phyloP scores from a whole-genome alignment of 2,888 invertebrate genomes.

The Dasypolia templi region DNA sequence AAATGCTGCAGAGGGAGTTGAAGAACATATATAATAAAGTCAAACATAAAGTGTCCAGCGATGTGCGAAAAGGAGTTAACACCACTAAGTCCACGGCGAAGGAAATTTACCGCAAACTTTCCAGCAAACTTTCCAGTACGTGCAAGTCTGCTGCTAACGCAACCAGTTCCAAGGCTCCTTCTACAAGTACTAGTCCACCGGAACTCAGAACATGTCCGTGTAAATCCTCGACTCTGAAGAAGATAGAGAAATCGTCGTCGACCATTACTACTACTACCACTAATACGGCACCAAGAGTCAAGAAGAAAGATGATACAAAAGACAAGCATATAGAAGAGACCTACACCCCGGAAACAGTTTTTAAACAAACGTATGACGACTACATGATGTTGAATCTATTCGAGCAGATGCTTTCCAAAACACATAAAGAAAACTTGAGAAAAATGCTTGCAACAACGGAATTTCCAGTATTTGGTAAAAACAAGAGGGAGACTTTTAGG shows the following conservation, averaged over 20 bases:
- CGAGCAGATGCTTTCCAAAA: conserved; percentile 76
- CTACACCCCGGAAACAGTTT: conserved; percentile 10
- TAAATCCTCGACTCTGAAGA: neutral
- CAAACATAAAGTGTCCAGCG: conserved; percentile 72
- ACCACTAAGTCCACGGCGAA: conserved; percentile 62
- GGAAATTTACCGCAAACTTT: conserved; percentile 1
- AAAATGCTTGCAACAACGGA: conserved; percentile 69
- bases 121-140: neutral
- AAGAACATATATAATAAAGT: conserved; percentile 73
- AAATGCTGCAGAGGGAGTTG: conserved; percentile 72
- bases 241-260: neutral
- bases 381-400: conserved; percentile 75
- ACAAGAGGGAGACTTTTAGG: conserved; percentile 47
- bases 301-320: conserved; percentile 18
- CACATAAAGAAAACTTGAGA: conserved; percentile 72
- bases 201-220: neutral
- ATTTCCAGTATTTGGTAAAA: conserved; percentile 13
- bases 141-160: neutral
- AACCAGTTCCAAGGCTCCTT: neutral
- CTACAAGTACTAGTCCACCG: neutral
- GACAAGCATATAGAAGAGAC: conserved; percentile 28
- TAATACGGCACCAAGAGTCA: conserved; percentile 20
- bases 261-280: neutral
- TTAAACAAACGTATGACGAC: conserved; percentile 71
- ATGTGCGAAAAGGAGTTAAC: conserved; percentile 67